Conservation (phyloP, 1,140 invertebrate species). For the Hormaphis cornu region DNA sequence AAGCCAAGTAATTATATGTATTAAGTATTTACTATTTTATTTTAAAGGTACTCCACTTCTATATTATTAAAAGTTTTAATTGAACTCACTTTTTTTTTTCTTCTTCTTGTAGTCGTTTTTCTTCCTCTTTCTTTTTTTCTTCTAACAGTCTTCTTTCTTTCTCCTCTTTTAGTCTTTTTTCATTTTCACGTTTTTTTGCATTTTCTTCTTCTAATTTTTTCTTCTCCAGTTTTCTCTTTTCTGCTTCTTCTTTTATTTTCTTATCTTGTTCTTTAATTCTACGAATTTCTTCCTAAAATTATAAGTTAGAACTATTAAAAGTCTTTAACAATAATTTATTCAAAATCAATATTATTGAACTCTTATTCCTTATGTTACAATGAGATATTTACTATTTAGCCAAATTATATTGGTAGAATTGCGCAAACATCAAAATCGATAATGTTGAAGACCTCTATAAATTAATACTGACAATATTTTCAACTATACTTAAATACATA, state of each 20-base stretch:
- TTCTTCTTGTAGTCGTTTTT: constrained; percentile 37
- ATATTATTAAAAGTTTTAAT: too few species aligned
- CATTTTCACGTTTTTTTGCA: constrained; percentile 35
- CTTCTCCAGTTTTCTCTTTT: constrained; percentile 42
- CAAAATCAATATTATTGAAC: background rate
- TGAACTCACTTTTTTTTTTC: constrained; percentile 34
- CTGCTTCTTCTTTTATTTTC: constrained; percentile 44
- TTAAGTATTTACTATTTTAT: too few species aligned
- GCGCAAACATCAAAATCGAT: too few species aligned
- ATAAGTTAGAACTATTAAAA: background rate
- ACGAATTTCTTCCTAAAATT: constrained; percentile 36
- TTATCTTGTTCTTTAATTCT: constrained; percentile 43
- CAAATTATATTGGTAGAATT: too few species aligned
- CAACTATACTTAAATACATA: background rate
- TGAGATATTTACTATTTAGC: too few species aligned
- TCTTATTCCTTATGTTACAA: background rate
- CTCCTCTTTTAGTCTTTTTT: constrained; percentile 47
- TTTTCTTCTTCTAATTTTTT: constrained; percentile 29
- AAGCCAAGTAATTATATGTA: too few species aligned
- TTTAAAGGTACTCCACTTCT: too few species aligned
- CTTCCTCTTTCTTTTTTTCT: constrained; percentile 39
- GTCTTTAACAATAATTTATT: background rate
- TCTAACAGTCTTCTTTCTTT: constrained; percentile 42
- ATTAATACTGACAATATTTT: background rate
- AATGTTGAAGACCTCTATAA: too few species aligned